These are phyloP conservation scores for Orcinus orca DNA, from an alignment of 2,113 vertebrate genomes.

Conservation along the genomic window DNA sequence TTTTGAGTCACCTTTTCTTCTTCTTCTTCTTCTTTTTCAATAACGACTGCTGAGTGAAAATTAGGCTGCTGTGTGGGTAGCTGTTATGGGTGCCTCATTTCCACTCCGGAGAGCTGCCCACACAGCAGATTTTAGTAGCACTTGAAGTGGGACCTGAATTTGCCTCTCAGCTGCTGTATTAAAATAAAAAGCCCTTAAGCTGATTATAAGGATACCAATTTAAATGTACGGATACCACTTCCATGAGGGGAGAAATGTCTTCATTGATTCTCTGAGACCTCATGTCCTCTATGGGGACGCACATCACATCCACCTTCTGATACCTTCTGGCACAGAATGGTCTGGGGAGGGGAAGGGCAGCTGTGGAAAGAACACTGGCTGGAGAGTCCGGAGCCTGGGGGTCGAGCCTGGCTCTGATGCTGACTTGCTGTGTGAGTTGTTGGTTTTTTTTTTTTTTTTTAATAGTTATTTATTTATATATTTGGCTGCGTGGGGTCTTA, in stretches of 20 bases:
- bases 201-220: conserved; percentile 18
- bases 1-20: conserved; percentile 64
- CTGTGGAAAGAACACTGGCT: not conserved
- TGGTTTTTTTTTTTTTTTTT: too few species aligned
- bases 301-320: not conserved
- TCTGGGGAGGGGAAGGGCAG: not conserved
- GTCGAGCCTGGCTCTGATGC: not conserved
- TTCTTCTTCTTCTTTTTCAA: conserved; percentile 26
- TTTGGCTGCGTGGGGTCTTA: too few species aligned
- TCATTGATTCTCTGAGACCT: not conserved
- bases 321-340: not conserved
- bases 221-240: conserved; percentile 24
- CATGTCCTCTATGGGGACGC: not conserved
- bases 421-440: not conserved
- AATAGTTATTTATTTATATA: not conserved
- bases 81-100: conserved; percentile 67
- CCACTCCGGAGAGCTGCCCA: conserved; percentile 58
- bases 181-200: conserved; percentile 67
- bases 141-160: conserved; percentile 69
- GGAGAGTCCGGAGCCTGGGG: not conserved
- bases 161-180: conserved; percentile 70
- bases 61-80: conserved; percentile 62
- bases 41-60: conserved; percentile 67
- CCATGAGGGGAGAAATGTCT: not conserved
- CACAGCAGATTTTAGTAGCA: conserved; percentile 69